Base-by-base conservation (phyloP, 2,113 vertebrate species). In the Galemys pyrenaicus region DNA sequence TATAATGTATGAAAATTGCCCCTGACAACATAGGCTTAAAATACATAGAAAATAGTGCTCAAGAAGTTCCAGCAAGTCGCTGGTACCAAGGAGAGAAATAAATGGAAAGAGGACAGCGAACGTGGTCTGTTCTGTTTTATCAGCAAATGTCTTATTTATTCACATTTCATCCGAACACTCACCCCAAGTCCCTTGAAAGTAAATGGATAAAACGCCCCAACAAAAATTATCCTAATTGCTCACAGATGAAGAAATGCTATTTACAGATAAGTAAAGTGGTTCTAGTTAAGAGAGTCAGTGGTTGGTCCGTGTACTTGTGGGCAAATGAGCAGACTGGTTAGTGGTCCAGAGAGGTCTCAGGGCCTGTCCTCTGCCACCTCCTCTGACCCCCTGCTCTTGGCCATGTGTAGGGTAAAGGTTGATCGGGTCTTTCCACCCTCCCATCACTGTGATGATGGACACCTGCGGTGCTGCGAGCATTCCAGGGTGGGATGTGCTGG, bases 161-260 rank as follows among this genome's bases (percentile, higher is more conserved):
- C 17, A 62, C 44, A 35, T 44, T 46, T 13, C 39, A 74, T 35
- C 58, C 41, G 26, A 13, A 35, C n/a, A 15, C 37, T 71, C 13
- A 49, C n/a, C n/a, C 85, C 58, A 84, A 81, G 65, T 62, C 60
- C 65, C 91, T 83, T 24, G 35, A 92, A 74, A 96, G 54, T 44
- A 89, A 79, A 17, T 35, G 22, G 24, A 58, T 54, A 39, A 75
- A 87, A 71, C 90, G 28, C 51, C 13, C 73, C 44, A 26, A 9
- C 20, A 70, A 91, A n/a, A 65, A 19, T 54, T 9, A 16, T 28
- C 56, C 73, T 77, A 37, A 62, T 12, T 85, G 26, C 54, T 54
- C 64, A 64, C 20, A 74, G 9, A 39, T 73, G 65, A 62, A 19
- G 26, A 56, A 62, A 77, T 15, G 37, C 44, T 79, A 26, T 46